These are phyloP conservation scores for Galaxias olidus DNA, from an alignment of 2,797 vertebrate species.

Conservation along the genomic window DNA sequence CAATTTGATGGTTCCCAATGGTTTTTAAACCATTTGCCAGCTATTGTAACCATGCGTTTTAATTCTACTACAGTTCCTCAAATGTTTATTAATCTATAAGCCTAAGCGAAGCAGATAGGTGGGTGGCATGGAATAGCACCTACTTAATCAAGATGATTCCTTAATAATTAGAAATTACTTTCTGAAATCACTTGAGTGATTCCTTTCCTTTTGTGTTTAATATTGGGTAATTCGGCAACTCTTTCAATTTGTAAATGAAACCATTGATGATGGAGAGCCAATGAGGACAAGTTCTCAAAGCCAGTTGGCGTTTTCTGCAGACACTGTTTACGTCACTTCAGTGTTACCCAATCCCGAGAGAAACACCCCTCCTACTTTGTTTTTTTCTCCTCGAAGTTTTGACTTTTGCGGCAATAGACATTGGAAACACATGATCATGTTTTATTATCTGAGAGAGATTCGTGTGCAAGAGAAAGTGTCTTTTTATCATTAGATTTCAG, in stretches of 20 bases:
- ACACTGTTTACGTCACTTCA: slow-evolving; percentile 55
- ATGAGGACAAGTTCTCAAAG: slow-evolving; percentile 58
- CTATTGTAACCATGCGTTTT: too few relatives aligned
- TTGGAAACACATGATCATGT: slow-evolving; percentile 73
- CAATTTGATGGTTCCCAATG: too few relatives aligned
- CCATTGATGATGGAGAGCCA: slow-evolving; percentile 63
- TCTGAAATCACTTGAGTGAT: slow-evolving; percentile 49
- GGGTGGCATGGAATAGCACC: slow-evolving; percentile 9
- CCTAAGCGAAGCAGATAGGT: too few relatives aligned
- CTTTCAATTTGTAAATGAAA: slow-evolving; percentile 65
- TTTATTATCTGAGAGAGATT: slow-evolving; percentile 81
- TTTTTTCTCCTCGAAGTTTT: slow-evolving; percentile 81
- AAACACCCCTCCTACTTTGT: slow-evolving; percentile 48
- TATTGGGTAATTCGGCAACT: slow-evolving; percentile 40
- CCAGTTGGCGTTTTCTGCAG: slow-evolving; percentile 37
- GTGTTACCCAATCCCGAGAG: slow-evolving; percentile 65
- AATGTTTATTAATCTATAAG: too few relatives aligned
- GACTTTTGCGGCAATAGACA: slow-evolving; percentile 74
- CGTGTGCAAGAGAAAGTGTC: slow-evolving; percentile 56
- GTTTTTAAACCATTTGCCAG: too few relatives aligned
- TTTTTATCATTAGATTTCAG: slow-evolving; percentile 56
- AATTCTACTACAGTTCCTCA: too few relatives aligned
- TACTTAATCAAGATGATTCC: slow-evolving; percentile 48
- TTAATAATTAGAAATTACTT: slow-evolving; percentile 62
- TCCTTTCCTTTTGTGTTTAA: slow-evolving; percentile 49